These are phyloP conservation scores for Trochalopteron elliotii DNA, from an alignment of 2,113 vertebrate species.

Conservation along the genomic window DNA sequence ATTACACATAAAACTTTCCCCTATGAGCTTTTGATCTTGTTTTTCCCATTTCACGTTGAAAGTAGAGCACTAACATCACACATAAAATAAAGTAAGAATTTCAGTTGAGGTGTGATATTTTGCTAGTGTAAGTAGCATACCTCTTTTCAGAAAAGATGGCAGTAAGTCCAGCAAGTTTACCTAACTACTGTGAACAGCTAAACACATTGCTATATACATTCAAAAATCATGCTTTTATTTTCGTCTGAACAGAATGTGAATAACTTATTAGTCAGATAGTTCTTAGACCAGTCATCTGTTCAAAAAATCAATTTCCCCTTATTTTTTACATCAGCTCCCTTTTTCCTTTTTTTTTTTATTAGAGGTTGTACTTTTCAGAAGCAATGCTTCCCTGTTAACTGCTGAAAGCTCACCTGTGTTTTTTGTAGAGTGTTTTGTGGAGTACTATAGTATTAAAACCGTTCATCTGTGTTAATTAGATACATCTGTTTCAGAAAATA, in stretches of 20 bases:
- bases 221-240: not conserved
- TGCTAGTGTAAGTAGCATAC: not conserved
- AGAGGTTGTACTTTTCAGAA: not conserved
- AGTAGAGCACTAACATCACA: not conserved
- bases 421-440: not conserved
- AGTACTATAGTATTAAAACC: not conserved
- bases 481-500: not conserved
- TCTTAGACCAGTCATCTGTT: not conserved
- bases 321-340: not conserved
- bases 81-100: not conserved
- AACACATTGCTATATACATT: not conserved
- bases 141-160: not conserved
- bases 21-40: not conserved
- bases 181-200: not conserved
- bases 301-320: not conserved
- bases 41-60: not conserved
- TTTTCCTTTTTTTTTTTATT: not conserved
- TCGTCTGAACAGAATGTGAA: not conserved
- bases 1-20: not conserved
- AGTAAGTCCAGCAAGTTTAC: not conserved
- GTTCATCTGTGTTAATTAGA: not conserved
- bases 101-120: not conserved
- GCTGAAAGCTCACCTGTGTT: not conserved
- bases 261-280: not conserved
- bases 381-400: not conserved